Evolutionary conservation across 2,888 invertebrate species (phyloP).

Genomic region (Calameuta idolon): DNA sequence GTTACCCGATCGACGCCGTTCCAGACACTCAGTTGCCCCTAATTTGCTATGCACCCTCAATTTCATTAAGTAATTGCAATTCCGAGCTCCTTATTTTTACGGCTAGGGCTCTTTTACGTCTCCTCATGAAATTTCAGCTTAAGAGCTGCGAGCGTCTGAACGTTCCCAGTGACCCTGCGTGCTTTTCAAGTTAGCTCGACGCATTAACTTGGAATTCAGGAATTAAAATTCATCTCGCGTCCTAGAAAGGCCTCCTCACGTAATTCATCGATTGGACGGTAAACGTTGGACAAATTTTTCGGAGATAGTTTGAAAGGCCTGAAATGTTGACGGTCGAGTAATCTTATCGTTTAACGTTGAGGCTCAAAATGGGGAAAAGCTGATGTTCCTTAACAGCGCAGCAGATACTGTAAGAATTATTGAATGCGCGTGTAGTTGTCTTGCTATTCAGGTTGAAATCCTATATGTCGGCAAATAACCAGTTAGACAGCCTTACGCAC

Average conservation of each 20-base stretch:
- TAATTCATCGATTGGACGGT: background rate
- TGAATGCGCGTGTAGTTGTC: background rate
- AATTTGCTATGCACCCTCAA: constrained; percentile 41
- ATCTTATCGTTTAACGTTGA: too few relatives aligned
- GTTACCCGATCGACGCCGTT: constrained; percentile 22
- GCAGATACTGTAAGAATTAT: too few relatives aligned
- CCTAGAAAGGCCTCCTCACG: background rate
- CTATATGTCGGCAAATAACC: background rate
- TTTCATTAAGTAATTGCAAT: constrained; percentile 53
- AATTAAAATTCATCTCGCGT: background rate
- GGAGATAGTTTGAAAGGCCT: background rate
- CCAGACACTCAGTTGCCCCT: constrained; percentile 20
- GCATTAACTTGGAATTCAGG: background rate
- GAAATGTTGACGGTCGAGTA: too few relatives aligned
- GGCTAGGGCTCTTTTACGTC: constrained; percentile 34
- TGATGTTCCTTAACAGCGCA: background rate
- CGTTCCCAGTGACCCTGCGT: background rate
- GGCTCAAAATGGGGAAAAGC: background rate
- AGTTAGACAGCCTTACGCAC: background rate
- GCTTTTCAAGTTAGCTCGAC: background rate
- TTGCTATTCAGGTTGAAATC: background rate
- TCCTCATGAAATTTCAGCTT: constrained; percentile 11
- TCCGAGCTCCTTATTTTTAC: constrained; percentile 25
- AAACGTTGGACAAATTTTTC: background rate
- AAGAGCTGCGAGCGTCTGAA: background rate